These are phyloP conservation scores for Drosophila auraria DNA, from an alignment of 1,140 invertebrate species.

Conservation along the genomic window DNA sequence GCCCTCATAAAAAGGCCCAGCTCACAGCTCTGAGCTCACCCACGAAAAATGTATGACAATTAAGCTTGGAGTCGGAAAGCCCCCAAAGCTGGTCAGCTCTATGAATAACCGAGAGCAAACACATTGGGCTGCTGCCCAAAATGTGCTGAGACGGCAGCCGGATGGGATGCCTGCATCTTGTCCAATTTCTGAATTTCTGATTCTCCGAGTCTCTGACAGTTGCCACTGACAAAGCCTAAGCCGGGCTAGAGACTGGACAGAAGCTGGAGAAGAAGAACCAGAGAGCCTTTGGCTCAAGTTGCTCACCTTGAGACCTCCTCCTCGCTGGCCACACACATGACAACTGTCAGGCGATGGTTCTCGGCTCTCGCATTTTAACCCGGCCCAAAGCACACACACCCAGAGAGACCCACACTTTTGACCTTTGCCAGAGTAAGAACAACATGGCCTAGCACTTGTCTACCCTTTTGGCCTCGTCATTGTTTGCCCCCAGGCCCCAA, in stretches of 20 bases:
- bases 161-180: slow-evolving; percentile 25
- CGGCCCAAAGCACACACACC: slow-evolving; percentile 30
- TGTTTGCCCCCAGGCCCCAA: slow-evolving; percentile 76
- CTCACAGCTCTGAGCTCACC: neutral
- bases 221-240: slow-evolving; percentile 21
- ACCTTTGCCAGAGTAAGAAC: slow-evolving; percentile 61
- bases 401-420: slow-evolving; percentile 57
- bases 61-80: slow-evolving; percentile 24
- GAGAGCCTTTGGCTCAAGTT: slow-evolving; percentile 54
- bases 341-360: slow-evolving; percentile 71
- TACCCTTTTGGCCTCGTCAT: slow-evolving; percentile 80
- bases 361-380: slow-evolving; percentile 45
- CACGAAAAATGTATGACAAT: slow-evolving; percentile 37
- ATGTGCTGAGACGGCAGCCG: slow-evolving; percentile 43
- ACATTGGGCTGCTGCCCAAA: slow-evolving; percentile 4
- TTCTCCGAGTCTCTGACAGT: slow-evolving; percentile 15
- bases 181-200: slow-evolving; percentile 28
- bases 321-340: slow-evolving; percentile 25
- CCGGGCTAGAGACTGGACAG: slow-evolving; percentile 6
- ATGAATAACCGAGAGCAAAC: slow-evolving; percentile 39
- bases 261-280: slow-evolving; percentile 1
- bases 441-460: slow-evolving; percentile 68
- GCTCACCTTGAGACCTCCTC: slow-evolving; percentile 66
- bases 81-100: slow-evolving; percentile 2
- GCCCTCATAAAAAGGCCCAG: slow-evolving; percentile 30